Evolutionary conservation across 2,113 vertebrate genomes (phyloP), one percentile per base, ranked within the genome.

Genomic region (Garra rufa): DNA sequence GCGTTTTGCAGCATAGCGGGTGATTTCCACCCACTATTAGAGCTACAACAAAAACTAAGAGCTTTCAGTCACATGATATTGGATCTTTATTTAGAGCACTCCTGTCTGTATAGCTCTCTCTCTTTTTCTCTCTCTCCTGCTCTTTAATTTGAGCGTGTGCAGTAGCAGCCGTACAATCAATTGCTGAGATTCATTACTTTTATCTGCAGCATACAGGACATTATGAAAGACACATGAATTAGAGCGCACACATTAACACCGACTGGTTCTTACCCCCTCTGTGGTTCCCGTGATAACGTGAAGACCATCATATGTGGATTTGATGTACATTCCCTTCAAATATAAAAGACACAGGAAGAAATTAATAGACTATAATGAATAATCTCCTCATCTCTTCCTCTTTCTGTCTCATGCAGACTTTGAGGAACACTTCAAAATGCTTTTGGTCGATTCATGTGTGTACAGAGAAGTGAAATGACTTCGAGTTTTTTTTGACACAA

Each of bases 201-300:
- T 26, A 61, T 79, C 55, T 28, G 13, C 14, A 44, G 57, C 38
- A 41, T 44, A 24, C 14, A 43, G 34, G 21, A 24, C 76, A 61
- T 61, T 78, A 44, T 59, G 10, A 21, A 78, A 61, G 76, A 43
- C 73, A 48, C 43, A 78, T 43, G 52, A 41, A 78, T 59, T 63
- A 76, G 71, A 86, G 34, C 30, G 38, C 21, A 48, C 6, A 21
- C 38, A 52, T 21, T 19, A 70, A 77, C 38, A 57, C 8, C 3
- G 17, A 61, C 10, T 21, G n/a, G 15, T 92, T 94, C 97, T 98
- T 94, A 99, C 97, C 95, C 97, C 97, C 94, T 99, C 97, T 89
- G 97, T 99, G 57, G 97, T 99, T 91, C 97, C 97, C 91, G 97
- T 99, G 92, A 99, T 99, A 89, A 99, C 97, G 90, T 99, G 97